Base-by-base conservation (phyloP, 2,888 invertebrate species). In the Thyatira batis region DNA sequence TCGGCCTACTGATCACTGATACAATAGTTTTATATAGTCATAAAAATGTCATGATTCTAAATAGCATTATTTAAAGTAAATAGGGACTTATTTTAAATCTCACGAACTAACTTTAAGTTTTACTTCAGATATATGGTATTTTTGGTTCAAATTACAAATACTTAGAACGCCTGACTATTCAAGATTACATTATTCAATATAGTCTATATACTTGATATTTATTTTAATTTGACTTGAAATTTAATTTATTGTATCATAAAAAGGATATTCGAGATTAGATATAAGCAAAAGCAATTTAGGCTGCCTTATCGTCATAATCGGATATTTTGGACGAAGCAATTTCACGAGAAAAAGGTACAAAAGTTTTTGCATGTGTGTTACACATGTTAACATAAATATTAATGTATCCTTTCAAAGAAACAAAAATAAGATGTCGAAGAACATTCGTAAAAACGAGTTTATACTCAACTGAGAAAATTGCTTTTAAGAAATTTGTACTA, bases 401-500 rank as follows among this genome's bases (percentile, higher is more conserved):
- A 28, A 25, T 27, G 20, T 10, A 48, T 20, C 8, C n/a, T 9
- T 13, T 8, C 39, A 39, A 39, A 39, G 13, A 28, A 27, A 17
- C 27, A 27, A 20, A 48, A 53, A 55, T 33, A 51, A 58, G 53
- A 71, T 61, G 64, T 65, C 49, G 53, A 59, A 60, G 69, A 62
- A 56, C 77, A 80, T 73, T 72, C 66, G 60, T 68, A 63, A 67
- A 67, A 74, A 71, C 63, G 62, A 68, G 65, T 53, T 65, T 61
- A 64, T 73, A n/a, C n/a, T n/a, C n/a, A 73, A 73, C 71, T 69
- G 66, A 71, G 70, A 74, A 80, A 78, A 79, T 79, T 77, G 69
- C 76, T 75, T 76, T 80, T 74, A 78, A 78, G 78, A 81, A 81
- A 79, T 84, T 82, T 80, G 76, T 82, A 79, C 80, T 69, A 78